Base-by-base conservation (phyloP, 2,797 vertebrate species). In the Schizopygopsis malacanthus region DNA sequence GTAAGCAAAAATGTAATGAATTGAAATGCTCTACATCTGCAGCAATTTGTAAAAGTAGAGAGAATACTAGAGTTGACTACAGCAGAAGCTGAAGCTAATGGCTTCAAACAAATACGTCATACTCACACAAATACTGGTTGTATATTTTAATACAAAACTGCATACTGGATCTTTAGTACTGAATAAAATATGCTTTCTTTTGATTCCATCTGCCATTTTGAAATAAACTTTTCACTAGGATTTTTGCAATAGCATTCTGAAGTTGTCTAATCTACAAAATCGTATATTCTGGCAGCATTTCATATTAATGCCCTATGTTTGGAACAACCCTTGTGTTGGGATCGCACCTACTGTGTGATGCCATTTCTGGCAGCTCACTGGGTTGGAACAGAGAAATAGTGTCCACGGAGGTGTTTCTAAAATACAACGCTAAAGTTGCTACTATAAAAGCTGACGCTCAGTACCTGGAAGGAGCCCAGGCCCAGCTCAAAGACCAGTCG, bases 401-500 rank as follows among this genome's bases (percentile, higher is more conserved):
- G 9, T 15, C 13, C 71, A 75, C 2, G 0, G 52, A 73, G 18
- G n/a, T 45, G 81, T 82, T 45, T 59, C 16, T 82, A 47, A 61
- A 43, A 82, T 37, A 59, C 28, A 63, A 20, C 11, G 1, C 10
- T 78, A 11, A 78, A 81, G 41, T 65, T 71, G 8, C 47, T 56
- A 54, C 22, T 71, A 54, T 43, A 12, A 43, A 56, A 76, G 22
- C 41, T 75, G 71, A 39, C 0, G 22, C 7, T 73, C 43, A 41
- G 56, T 81, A 99, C 98, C 98, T 99, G 98, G 92, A 99, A 99
- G 73, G 98, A 99, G 84, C 98, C 98, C 54, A 99, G 96, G 79
- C 98, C 98, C 90, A 99, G 91, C 85, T 99, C 98, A 89, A 99
- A 99, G 79, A 99, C 97, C 70, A 99, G 96, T 61, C 98, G 95